A percentile compares a stretch with the other conserved stretches of the same genome.
These are phyloP conservation scores for Calephelis virginiensis DNA, from an alignment of 1,140 invertebrate species.

Conservation along the genomic window DNA sequence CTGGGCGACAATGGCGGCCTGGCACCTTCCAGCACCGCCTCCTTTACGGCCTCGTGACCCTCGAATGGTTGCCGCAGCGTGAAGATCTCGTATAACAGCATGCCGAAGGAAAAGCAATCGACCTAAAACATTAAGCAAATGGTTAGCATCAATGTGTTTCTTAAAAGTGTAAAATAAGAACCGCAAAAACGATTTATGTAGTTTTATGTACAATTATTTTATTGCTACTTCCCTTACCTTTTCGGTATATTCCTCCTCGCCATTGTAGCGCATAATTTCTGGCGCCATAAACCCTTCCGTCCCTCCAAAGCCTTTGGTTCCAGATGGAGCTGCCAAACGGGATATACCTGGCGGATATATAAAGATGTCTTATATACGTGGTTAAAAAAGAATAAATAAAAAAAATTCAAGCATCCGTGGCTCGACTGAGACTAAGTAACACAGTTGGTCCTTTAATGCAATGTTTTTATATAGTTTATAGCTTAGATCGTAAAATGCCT, in stretches of 20 bases:
- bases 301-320: conserved; percentile 98
- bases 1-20: conserved; percentile 91
- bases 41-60: conserved; percentile 96
- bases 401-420: no score
- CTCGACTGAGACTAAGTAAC: no score
- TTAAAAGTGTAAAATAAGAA: no score
- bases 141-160: no score
- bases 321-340: conserved; percentile 90
- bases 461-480: no score
- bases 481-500: no score
- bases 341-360: conserved; percentile 84
- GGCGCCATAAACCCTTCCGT: conserved; percentile 99
- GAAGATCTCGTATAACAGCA: conserved; percentile 98
- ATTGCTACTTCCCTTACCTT: conserved; percentile 81
- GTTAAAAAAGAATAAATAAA: no score
- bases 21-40: conserved; percentile 96
- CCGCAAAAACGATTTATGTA: no score
- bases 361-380: background rate
- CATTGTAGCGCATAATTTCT: conserved; percentile 98
- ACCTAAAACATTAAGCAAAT: conserved; percentile 80
- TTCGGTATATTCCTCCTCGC: conserved; percentile 99
- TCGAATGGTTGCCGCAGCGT: conserved; percentile 97
- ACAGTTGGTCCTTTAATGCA: no score
- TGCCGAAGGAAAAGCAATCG: conserved; percentile 99
- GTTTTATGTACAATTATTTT: no score